Conservation (phyloP, 2,888 invertebrate species). For the Phania funesta region DNA sequence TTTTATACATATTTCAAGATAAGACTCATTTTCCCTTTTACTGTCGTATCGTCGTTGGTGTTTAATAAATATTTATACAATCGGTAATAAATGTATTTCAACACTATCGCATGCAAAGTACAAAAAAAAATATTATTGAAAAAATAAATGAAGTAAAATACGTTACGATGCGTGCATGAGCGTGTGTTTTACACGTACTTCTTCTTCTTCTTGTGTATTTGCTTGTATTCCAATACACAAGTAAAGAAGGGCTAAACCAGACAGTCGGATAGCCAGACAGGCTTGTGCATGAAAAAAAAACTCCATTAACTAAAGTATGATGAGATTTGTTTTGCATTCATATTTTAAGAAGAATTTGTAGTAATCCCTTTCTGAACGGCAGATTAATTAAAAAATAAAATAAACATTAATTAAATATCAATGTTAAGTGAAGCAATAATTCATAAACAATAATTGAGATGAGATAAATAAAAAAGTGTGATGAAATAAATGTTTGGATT, state of each 20-base stretch:
- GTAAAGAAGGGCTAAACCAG: conserved; percentile 22
- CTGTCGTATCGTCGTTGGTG: conserved; percentile 16
- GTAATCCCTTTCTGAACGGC: conserved; percentile 10
- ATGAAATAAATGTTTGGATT: no score
- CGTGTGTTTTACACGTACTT: background rate
- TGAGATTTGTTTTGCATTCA: background rate
- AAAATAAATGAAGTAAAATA: background rate
- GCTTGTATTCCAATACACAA: background rate
- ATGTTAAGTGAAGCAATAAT: no score
- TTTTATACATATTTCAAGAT: conserved; percentile 69
- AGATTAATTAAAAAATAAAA: background rate
- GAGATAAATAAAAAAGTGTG: no score
- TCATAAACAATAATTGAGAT: no score
- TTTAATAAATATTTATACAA: conserved; percentile 22
- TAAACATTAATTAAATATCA: background rate
- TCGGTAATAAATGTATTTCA: background rate
- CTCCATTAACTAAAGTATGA: background rate
- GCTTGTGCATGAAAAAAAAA: background rate
- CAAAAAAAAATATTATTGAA: background rate
- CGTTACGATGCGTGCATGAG: conserved; percentile 4
- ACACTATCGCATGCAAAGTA: background rate
- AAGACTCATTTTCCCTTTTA: conserved; percentile 46
- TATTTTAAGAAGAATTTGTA: background rate
- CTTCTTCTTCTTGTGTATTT: background rate
- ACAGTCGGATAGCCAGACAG: background rate